Base-by-base conservation (phyloP, 1,140 invertebrate species). In the Heliconius congener region DNA sequence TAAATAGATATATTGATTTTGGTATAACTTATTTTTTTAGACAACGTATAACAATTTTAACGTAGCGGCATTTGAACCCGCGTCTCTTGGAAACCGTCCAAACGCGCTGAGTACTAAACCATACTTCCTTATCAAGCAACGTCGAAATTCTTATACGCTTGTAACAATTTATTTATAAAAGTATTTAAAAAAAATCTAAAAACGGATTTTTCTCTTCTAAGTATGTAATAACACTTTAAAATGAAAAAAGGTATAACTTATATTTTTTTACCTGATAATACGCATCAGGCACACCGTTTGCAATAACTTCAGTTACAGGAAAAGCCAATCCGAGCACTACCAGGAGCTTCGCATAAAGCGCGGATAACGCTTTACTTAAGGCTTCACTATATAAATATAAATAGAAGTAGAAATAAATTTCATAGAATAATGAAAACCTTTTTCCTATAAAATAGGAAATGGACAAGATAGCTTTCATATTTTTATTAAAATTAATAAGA, bases 291-390 rank as follows among this genome's bases (percentile, higher is more conserved):
- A 97, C 96, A 84, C 95, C 95, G 76, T 95, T 95, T 66, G 96
- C 96, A 78, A 97, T 96, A 79, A 96, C 96, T 88, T 97, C 96
- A 23, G 96, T 96, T 66, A 97, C 95, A 8, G 96, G 96, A 83
- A 97, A 96, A 23, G 96, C 96, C 74, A 97, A 95, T 0, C 97
- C 97, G 83, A 98, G 95, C 11, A 98, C 97, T 37, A 98, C 96
- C 70, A 98, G 87, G 8, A 98, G 92, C 88, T 98, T 97, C 6
- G 96, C 97, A 93, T 98, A 98, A 3, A 98, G 92, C 2, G 97
- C 97, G 83, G 97, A 97, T 74, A 98, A 88, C 55, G 95, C 94
- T 80, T 94, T 95, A 70, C 94, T 95, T 23, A 96, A 82, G 19
- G 95, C 95, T 85, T 96, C 95, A 80, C 95, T 95, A 83, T 73